Evolutionary conservation across 2,113 vertebrate species (phyloP), one percentile per base, ranked within the genome.

Genomic region (Junco hyemalis): DNA sequence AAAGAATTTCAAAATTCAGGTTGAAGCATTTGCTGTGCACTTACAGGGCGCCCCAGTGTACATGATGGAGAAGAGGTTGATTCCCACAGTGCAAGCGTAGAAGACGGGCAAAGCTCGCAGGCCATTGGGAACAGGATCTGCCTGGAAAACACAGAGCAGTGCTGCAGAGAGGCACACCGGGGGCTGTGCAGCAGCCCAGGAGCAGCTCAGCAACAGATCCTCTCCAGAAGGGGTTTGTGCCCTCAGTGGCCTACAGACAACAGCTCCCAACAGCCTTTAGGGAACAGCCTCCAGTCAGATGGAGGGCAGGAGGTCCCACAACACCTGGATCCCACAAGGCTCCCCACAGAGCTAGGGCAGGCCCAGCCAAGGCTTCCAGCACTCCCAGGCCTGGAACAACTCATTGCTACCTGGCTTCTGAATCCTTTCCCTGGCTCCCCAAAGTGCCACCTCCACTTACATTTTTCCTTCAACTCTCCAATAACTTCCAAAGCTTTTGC

Each of bases 31-130:
- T 88, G 64, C 38, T 6, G 45, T 20, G 22, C 94, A 99, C 99
- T 99, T 97, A 99, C 99, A 51, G 33, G 99, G 99, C 2, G 99
- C 98, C 66, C 99, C 99, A 9, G 98, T 99, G 69, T 98, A 99
- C 98, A 99, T 98, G 97, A 99, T 99, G 93, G 99, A 99, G 97
- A 99, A 99, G 47, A 99, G 97, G 97, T 99, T 99, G 97, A 99
- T 98, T 42, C 98, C 98, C 97, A 99, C 95, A 0, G 99, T 99
- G 88, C 98, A 98, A 70, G 98, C 99, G 23, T 99, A 99, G 98
- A 99, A 99, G 92, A 99, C 2, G 0, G 99, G 99, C 78, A 99
- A 93, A 65, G 99, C 99, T 96, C 98, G 98, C 88, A 99, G 97
- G 78, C 99, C 99, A 2, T 99, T 99, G 69, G 99, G 99, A 70